A percentile compares a stretch with the other conserved stretches of the same genome.
Evolutionary conservation across 2,888 invertebrate species (phyloP).

Genomic region (Folsomia candida): DNA sequence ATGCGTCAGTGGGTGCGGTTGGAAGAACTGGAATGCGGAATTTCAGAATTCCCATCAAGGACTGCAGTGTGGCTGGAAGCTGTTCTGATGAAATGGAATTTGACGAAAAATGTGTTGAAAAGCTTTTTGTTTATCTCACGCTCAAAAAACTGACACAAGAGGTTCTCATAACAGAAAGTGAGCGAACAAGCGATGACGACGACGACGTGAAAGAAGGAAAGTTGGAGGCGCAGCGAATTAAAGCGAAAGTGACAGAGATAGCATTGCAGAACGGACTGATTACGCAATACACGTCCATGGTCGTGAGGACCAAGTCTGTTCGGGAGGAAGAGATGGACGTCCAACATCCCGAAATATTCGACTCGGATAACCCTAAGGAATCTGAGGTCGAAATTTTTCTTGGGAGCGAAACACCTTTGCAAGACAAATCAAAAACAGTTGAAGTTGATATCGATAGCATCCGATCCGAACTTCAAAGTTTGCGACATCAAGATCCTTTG

Average conservation of each 20-base stretch:
- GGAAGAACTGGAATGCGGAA: background rate
- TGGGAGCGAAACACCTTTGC: slow-evolving; percentile 5
- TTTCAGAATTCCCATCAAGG: background rate
- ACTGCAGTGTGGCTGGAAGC: background rate
- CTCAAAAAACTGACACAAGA: slow-evolving; percentile 21
- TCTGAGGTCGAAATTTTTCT: slow-evolving; percentile 3
- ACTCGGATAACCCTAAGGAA: background rate
- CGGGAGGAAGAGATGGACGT: slow-evolving; percentile 1
- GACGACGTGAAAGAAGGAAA: background rate
- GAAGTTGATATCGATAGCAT: background rate
- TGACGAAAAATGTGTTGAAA: slow-evolving; percentile 47
- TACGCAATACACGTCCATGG: slow-evolving; percentile 34
- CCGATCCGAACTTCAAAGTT: background rate
- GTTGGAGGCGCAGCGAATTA: background rate
- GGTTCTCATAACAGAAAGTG: background rate
- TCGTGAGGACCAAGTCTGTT: slow-evolving; percentile 12
- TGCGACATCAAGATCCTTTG: background rate
- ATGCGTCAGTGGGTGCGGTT: background rate
- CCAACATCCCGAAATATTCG: background rate
- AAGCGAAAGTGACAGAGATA: slow-evolving; percentile 18
- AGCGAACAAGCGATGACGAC: background rate
- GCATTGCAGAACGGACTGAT: slow-evolving; percentile 34
- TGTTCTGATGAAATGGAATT: slow-evolving; percentile 28
- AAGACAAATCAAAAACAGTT: background rate
- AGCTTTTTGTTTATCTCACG: slow-evolving; percentile 25